A percentile compares a stretch with the other conserved stretches of the same genome.
Evolutionary conservation across 2,797 vertebrate species (phyloP).

Genomic region (Cossypha polioptera): DNA sequence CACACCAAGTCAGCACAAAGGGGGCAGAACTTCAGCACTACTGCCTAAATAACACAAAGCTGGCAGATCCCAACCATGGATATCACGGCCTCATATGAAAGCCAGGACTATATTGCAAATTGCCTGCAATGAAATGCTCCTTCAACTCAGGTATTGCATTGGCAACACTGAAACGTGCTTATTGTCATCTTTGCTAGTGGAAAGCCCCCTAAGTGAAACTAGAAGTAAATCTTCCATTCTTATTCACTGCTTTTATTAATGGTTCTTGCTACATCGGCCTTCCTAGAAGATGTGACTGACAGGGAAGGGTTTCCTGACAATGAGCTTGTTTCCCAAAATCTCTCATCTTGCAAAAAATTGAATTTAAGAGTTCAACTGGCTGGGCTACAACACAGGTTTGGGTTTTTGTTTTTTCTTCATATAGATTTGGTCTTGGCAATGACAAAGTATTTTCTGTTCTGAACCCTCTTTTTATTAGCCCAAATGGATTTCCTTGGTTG

Average conservation of each 20-base stretch:
- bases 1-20: background rate
- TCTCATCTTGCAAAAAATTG: background rate
- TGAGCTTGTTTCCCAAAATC: background rate
- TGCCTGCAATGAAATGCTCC: background rate
- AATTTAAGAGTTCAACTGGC: background rate
- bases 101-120: background rate
- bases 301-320: background rate
- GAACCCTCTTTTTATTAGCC: background rate
- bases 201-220: background rate
- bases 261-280: background rate
- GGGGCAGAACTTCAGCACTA: background rate
- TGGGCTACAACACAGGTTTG: background rate
- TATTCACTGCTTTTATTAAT: background rate
- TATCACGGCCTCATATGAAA: background rate
- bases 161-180: background rate
- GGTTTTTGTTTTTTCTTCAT: rapidly evolving
- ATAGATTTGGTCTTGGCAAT: background rate
- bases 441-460: background rate
- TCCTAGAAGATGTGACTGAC: background rate
- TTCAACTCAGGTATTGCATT: background rate
- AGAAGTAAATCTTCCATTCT: background rate
- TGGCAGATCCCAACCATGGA: background rate
- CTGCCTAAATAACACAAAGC: background rate
- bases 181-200: background rate
- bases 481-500: background rate